Evolutionary conservation across 2,113 vertebrate species (phyloP).

Genomic region (Cynoglossus semilaevis): DNA sequence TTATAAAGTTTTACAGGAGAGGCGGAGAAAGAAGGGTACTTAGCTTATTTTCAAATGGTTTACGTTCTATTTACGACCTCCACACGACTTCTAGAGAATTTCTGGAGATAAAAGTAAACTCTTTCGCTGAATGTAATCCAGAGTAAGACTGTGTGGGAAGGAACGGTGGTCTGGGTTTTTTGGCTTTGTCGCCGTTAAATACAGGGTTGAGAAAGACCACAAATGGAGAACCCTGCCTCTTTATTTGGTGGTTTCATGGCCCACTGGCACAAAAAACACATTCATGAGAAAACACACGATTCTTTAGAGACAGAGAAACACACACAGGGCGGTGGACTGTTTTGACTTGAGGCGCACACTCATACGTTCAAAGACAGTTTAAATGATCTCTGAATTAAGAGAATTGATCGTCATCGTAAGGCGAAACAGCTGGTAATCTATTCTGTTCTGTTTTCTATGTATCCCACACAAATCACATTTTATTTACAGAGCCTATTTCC

Average conservation of each 20-base stretch:
- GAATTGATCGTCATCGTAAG: no score
- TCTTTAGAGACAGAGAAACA: slow-evolving; percentile 17
- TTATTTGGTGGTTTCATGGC: slow-evolving; percentile 55
- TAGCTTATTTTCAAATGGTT: slow-evolving; percentile 33
- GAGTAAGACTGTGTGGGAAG: slow-evolving; percentile 60
- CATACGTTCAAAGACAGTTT: not conserved
- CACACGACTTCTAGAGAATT: slow-evolving; percentile 64
- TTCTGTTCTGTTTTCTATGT: no score
- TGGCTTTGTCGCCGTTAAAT: slow-evolving; percentile 70
- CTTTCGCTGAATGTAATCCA: slow-evolving; percentile 57
- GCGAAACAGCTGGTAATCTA: no score
- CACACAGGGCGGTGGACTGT: slow-evolving; percentile 1
- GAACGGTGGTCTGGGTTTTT: slow-evolving; percentile 64
- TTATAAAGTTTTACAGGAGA: slow-evolving; percentile 32
- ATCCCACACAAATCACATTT: no score
- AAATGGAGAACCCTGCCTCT: slow-evolving; percentile 54
- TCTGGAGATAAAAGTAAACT: slow-evolving; percentile 52
- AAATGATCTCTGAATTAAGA: not conserved
- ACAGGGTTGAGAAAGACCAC: slow-evolving; percentile 68
- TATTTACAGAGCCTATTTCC: no score
- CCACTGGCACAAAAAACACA: slow-evolving; percentile 41
- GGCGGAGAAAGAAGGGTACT: not conserved
- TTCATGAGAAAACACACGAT: slow-evolving; percentile 49
- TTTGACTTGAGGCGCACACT: slow-evolving; percentile 2
- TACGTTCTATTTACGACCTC: slow-evolving; percentile 56